phyloP scores from a whole-genome alignment of 53 echinoderm and acorn worm species.

The Paracentrotus lividus region DNA sequence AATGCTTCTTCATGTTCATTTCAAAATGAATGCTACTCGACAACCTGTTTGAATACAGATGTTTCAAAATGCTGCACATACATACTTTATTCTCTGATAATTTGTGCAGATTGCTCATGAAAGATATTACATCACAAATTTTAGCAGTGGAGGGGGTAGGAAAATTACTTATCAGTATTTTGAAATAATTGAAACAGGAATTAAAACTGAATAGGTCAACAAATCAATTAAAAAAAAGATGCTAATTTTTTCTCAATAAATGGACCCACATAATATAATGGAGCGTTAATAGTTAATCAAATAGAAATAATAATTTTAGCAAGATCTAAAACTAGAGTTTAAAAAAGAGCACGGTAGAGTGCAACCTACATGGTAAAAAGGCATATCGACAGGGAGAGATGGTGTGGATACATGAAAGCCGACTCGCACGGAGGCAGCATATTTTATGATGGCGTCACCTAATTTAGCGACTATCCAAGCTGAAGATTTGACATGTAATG shows the following conservation, averaged over 20 bases:
- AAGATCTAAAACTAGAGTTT: not conserved
- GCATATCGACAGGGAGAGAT: not conserved
- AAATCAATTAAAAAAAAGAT: no score
- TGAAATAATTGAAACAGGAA: no score
- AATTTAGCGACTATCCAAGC: not conserved
- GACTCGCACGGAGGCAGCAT: not conserved
- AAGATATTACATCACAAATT: no score
- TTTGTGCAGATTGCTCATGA: no score
- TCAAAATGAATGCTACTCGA: no score
- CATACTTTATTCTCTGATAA: no score
- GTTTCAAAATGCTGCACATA: no score
- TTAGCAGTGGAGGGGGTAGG: no score
- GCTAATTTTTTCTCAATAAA: not conserved
- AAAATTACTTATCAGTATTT: no score
- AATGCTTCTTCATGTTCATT: not conserved
- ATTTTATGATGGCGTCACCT: no score
- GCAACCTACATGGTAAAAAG: not conserved
- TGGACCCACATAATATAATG: not conserved
- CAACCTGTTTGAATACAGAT: no score
- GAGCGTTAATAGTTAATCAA: not conserved
- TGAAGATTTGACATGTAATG: slow-evolving; percentile 44
- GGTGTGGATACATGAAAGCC: not conserved
- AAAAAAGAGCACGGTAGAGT: not conserved
- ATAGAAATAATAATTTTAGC: not conserved
- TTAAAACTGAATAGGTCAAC: no score